Evolutionary conservation across 2,888 invertebrate species (phyloP).

Genomic region (Caenorhabditis panamensis): DNA sequence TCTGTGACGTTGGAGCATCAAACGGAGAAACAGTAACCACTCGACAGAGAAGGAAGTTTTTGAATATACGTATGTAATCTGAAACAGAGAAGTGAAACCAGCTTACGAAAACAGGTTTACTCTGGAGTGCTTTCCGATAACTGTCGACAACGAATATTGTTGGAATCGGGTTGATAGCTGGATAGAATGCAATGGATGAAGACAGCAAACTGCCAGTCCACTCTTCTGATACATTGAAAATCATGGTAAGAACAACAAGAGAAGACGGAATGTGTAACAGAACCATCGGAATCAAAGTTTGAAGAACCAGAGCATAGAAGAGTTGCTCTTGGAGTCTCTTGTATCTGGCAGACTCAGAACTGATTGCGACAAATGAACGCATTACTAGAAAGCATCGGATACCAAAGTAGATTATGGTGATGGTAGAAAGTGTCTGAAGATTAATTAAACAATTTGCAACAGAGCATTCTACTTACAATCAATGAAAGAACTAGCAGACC

Average conservation of each 20-base stretch:
- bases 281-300: slow-evolving; percentile 31
- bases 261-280: slow-evolving; percentile 37
- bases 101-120: too few species aligned
- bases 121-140: not conserved
- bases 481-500: not conserved
- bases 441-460: not conserved
- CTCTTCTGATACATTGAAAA: not conserved
- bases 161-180: slow-evolving; percentile 2
- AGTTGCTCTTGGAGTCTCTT: slow-evolving; percentile 32
- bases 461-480: not conserved
- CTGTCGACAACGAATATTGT: not conserved
- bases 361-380: not conserved
- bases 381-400: slow-evolving; percentile 31
- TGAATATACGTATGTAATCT: not conserved
- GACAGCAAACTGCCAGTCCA: not conserved
- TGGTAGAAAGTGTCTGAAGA: not conserved
- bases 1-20: not conserved
- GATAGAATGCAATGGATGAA: not conserved
- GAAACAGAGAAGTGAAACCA: not conserved
- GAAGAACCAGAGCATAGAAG: slow-evolving; percentile 34
- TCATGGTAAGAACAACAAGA: not conserved
- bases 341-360: not conserved
- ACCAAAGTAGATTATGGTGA: slow-evolving; percentile 28
- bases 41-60: not conserved
- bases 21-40: too few species aligned